phyloP scores from a whole-genome alignment of 1,140 invertebrate genomes.

The Penaeus japonicus region DNA sequence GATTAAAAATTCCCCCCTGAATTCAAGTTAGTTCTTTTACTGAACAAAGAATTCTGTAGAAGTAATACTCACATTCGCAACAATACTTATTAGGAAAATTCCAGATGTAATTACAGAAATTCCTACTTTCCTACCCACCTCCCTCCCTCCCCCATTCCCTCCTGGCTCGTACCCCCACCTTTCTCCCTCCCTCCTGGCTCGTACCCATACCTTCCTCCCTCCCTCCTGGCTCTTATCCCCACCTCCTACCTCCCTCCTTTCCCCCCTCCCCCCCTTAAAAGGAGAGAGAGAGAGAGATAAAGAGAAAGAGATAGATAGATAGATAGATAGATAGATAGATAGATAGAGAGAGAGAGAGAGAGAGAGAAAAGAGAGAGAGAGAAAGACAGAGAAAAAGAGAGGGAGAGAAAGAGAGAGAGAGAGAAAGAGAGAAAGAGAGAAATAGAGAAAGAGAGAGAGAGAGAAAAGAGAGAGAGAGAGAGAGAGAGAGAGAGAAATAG shows the following conservation, averaged over 20 bases:
- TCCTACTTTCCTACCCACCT: background rate
- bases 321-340: no score
- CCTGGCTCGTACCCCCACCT: background rate
- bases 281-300: no score
- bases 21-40: no score
- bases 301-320: no score
- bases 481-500: background rate
- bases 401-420: background rate
- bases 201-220: background rate
- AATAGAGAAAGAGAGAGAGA: background rate
- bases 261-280: no score
- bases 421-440: background rate
- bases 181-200: background rate
- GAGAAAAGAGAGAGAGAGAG: background rate
- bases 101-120: no score
- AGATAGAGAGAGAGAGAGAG: no score
- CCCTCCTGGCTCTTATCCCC: background rate
- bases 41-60: no score
- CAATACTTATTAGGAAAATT: no score
- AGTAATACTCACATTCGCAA: no score
- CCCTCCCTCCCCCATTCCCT: background rate
- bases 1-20: no score
- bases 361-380: no score
- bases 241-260: background rate
- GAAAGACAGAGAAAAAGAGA: slow-evolving; percentile 7